Base-by-base conservation (phyloP, 2,888 invertebrate species). In the Drosophila birchii region DNA sequence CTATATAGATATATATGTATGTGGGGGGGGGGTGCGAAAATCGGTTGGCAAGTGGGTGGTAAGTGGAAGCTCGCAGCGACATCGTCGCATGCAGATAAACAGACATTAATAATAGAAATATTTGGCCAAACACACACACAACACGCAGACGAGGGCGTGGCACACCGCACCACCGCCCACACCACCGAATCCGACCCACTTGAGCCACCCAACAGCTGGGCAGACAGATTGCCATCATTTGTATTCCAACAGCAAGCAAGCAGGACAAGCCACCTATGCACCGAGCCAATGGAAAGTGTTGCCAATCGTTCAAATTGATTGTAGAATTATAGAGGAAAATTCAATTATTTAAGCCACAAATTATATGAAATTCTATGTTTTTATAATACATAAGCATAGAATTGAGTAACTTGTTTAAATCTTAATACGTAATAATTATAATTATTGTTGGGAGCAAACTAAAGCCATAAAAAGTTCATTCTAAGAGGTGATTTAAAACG, bases 71-170 rank as follows among this genome's bases (percentile, higher is more conserved):
- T 39, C 18, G 5, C 45, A 68, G 51, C 53, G 53, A 67, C 66
- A 73, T 64, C 72, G 73, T 73, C 66, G 81, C 86, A 83, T 83
- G 79, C 82, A 77, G 87, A 84, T 86, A 84, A 86, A 81, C 85
- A 86, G 77, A 66, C 72, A 84, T 84, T 84, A 86, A 84, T 84
- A 86, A 84, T 84, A 84, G 79, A 84, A 81, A 84, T 84, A 86
- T 81, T 73, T 56, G 72, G 72, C 54, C 66, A 73, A 39, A 44
- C 32, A 34, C 34, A n/a, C n/a, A 49, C 39, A 32, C 32, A 20
- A 36, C 26, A 23, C n/a, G 63, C 34, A 20, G 49, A 34, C 49
- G 20, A 34, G 51, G 51, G 51, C 51, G 51, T 53, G 51, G 51
- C 51, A 36, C 6, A 23, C 26, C 59, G 23, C n/a, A 5, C 18